Conservation (phyloP, 2,888 invertebrate species). For the Harmothoe impar region DNA sequence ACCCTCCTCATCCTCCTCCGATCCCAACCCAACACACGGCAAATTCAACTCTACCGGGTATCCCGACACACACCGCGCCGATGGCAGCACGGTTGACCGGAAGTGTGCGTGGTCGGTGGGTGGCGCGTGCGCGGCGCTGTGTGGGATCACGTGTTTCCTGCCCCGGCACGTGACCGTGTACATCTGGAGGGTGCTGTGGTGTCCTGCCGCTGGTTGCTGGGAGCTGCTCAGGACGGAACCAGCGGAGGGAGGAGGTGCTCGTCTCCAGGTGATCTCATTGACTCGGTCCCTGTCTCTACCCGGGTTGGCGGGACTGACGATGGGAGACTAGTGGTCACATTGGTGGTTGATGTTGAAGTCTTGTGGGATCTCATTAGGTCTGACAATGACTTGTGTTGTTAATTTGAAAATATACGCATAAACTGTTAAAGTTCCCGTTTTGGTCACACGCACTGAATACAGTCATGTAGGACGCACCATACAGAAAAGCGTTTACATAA, state of each 20-base stretch:
- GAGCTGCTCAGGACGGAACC: background rate
- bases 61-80: background rate
- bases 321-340: too few species aligned
- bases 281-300: too few species aligned
- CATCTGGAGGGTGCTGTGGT: background rate
- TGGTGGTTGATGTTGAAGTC: too few species aligned
- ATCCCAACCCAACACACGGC: background rate
- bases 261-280: too few species aligned
- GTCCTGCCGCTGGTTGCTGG: background rate
- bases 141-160: slow-evolving; percentile 32
- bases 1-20: background rate
- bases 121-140: slow-evolving; percentile 29
- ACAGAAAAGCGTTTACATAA: too few species aligned
- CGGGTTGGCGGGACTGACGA: too few species aligned
- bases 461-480: too few species aligned
- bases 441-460: too few species aligned
- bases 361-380: too few species aligned
- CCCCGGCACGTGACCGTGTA: background rate
- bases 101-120: slow-evolving; percentile 21
- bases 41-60: background rate
- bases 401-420: too few species aligned
- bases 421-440: too few species aligned
- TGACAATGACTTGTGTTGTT: too few species aligned
- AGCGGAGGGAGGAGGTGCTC: background rate
- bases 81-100: slow-evolving; percentile 10